Evolutionary conservation across 2,113 vertebrate species (phyloP).

Genomic region (Rousettus leschenaultii): DNA sequence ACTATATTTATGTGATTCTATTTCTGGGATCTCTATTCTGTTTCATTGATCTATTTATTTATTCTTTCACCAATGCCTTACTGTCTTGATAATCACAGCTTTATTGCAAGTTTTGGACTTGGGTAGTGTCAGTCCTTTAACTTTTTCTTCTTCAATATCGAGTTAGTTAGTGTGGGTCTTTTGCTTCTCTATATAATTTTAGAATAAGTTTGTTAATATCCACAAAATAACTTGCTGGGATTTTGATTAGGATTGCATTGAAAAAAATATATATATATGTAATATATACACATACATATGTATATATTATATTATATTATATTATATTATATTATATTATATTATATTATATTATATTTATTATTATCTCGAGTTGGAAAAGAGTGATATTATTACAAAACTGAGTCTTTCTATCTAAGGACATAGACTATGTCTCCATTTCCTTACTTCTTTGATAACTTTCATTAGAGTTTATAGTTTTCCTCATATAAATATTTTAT

Average conservation of each 20-base stretch:
- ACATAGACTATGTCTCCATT: neutral
- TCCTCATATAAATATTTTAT: neutral
- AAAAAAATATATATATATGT: neutral
- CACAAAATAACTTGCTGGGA: neutral
- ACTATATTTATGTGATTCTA: neutral
- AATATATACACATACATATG: too few relatives aligned
- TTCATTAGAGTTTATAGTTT: neutral
- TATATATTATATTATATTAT: too few relatives aligned
- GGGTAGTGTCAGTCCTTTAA: neutral
- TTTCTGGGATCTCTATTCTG: neutral
- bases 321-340: too few relatives aligned
- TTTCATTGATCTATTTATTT: neutral
- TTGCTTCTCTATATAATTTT: neutral
- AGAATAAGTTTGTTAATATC: neutral
- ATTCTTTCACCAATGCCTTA: neutral
- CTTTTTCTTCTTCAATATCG: neutral
- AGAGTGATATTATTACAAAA: neutral
- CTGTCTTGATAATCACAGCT: neutral
- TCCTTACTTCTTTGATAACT: neutral
- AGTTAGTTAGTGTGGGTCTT: neutral
- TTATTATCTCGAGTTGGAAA: neutral
- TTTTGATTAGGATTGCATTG: neutral
- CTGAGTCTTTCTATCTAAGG: neutral
- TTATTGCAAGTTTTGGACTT: neutral
- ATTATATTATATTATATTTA: too few relatives aligned